Conservation (phyloP, 2,888 invertebrate genomes). For the Bombylius major region DNA sequence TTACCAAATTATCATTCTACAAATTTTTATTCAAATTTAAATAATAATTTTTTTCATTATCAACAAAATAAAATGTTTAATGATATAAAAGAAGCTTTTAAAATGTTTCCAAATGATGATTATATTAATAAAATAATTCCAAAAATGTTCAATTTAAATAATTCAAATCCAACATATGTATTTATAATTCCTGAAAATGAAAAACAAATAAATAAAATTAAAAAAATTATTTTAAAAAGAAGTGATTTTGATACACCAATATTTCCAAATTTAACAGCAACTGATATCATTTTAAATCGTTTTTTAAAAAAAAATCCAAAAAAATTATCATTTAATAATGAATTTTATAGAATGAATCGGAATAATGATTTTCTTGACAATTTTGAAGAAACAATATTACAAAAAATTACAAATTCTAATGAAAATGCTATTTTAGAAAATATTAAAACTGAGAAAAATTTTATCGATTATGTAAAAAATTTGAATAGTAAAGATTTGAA, state of each 20-base stretch:
- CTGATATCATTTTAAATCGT: conserved; percentile 8
- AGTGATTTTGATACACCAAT: conserved; percentile 27
- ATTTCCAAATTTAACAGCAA: conserved; percentile 28
- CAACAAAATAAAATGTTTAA: neutral
- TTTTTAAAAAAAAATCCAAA: neutral
- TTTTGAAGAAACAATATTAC: neutral
- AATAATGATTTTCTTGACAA: no score
- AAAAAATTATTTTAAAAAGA: conserved; percentile 16
- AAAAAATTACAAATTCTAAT: neutral
- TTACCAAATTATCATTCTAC: no score
- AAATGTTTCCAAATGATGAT: neutral
- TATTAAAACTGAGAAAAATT: conserved; percentile 18
- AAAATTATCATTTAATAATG: no score
- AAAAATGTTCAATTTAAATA: conserved; percentile 26
- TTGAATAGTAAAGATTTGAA: conserved; percentile 10
- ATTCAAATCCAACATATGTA: conserved; percentile 23
- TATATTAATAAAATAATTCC: conserved; percentile 20
- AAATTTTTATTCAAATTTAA: no score
- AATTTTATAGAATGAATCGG: no score
- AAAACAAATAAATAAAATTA: neutral
- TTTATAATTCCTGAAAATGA: conserved; percentile 23
- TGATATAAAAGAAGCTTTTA: neutral
- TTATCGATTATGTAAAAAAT: conserved; percentile 15
- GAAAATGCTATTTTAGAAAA: conserved; percentile 12
- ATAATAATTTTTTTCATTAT: no score